phyloP scores from a whole-genome alignment of 1,140 invertebrate genomes.

The Cydia splendana region DNA sequence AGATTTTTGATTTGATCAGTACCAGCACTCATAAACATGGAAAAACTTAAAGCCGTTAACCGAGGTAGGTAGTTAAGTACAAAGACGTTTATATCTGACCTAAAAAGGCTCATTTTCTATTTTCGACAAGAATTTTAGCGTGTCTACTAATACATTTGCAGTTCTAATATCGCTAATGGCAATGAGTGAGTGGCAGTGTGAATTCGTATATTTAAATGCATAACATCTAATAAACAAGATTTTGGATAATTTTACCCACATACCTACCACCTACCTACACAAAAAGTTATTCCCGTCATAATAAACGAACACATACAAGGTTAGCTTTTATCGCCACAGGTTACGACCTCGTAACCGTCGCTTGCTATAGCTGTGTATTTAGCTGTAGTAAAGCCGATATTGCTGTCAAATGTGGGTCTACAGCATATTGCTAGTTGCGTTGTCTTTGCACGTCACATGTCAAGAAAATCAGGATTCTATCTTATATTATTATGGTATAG shows the following conservation, averaged over 20 bases:
- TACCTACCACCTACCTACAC: not conserved
- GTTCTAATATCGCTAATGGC: too few species aligned
- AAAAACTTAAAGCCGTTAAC: too few species aligned
- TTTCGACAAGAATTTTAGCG: too few species aligned
- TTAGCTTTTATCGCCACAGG: conserved; percentile 59
- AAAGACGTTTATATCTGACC: too few species aligned
- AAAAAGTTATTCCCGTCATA: not conserved
- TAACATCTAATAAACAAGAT: not conserved
- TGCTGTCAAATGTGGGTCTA: conserved; percentile 39
- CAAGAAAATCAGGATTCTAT: conserved; percentile 52
- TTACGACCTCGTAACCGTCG: conserved; percentile 36
- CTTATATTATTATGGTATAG: conserved; percentile 69
- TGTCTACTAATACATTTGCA: too few species aligned
- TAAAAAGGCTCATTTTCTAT: too few species aligned
- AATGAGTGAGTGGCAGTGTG: too few species aligned
- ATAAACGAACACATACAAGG: conserved; percentile 34
- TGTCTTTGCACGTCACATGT: conserved; percentile 33
- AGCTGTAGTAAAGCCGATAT: conserved; percentile 28
- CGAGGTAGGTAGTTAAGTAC: too few species aligned
- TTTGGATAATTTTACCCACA: not conserved
- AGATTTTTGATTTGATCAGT: too few species aligned
- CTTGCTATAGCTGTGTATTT: not conserved
- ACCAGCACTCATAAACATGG: too few species aligned
- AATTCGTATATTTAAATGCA: too few species aligned
- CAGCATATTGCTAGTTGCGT: conserved; percentile 36